Conservation (phyloP, 2,797 vertebrate genomes). For the Sebastes variabilis region DNA sequence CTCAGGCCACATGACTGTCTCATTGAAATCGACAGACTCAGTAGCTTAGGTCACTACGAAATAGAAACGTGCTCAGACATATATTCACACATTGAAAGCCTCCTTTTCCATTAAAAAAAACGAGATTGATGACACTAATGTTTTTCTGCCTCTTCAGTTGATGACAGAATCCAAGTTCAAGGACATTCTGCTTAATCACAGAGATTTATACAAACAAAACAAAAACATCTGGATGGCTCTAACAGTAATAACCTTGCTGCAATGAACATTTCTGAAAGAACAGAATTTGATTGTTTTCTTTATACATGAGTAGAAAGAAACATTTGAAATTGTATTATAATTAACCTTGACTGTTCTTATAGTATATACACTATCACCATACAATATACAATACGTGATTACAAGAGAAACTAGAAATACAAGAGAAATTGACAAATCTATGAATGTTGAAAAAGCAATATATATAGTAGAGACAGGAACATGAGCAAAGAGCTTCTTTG, state of each 20-base stretch:
- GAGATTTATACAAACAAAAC: too few relatives aligned
- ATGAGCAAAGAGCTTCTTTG: not conserved
- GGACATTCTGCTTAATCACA: too few relatives aligned
- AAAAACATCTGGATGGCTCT: too few relatives aligned
- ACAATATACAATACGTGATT: not conserved
- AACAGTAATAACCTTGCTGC: too few relatives aligned
- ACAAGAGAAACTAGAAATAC: not conserved
- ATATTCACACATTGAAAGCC: not conserved
- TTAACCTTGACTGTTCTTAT: not conserved
- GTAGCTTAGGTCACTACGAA: not conserved
- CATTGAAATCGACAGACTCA: constrained; percentile 5
- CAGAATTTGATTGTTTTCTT: not conserved
- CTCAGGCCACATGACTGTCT: constrained; percentile 14
- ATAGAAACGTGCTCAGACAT: not conserved
- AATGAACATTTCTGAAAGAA: not conserved
- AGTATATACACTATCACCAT: not conserved
- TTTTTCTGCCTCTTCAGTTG: too few relatives aligned
- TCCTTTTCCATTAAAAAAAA: not conserved
- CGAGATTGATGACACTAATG: not conserved
- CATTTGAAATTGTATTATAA: not conserved
- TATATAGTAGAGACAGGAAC: not conserved
- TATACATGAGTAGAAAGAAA: not conserved
- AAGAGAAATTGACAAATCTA: not conserved
- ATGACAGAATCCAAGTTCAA: too few relatives aligned
- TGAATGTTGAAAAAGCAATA: not conserved